Base-by-base conservation (phyloP, 2,797 vertebrate genomes). In the Microctenopoma stevenorrisi region DNA sequence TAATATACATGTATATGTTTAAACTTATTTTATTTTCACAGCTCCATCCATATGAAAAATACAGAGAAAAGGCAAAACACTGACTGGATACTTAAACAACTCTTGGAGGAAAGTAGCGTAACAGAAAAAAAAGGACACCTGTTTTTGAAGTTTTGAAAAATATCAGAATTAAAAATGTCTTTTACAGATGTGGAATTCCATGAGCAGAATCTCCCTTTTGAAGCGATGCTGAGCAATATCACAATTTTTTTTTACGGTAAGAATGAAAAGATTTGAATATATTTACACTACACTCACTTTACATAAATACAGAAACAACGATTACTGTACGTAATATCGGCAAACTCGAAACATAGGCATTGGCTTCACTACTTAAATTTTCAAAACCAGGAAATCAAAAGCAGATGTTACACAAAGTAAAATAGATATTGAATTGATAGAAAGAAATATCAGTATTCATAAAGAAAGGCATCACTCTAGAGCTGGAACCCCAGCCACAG, bases 281-380 rank as follows among this genome's bases (percentile, higher is more conserved):
- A 99, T 99, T 97, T 99, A 99, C 97, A 99, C 95, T 97, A 98
- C 96, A 95, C 97, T 98, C 97, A 98, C 96, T 98, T 96, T 98
- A 99, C 96, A 98, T 98, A 98, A 98, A 98, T 98, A 99, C 97
- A 97, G 95, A 94, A 98, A 97, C 96, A 93, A 96, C 96, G 95
- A 96, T 95, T 97, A 99, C 96, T 95, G 96, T 92, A 93, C 90
- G 87, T 78, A 98, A 97, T 97, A 97, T 96, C 96, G 96, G 96
- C 95, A 95, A 96, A 97, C 95, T 95, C 89, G 94, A 96, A 97
- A 96, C 95, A 95, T 94, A 96, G 94, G 95, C 93, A 92, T 96
- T 94, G 92, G 95, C 95, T 96, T 96, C 96, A 95, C 97, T 97
- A 98, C 94, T 92, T 93, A 94, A 93, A 93, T 89, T 91, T 94